Evolutionary conservation across 2,888 invertebrate genomes (phyloP).

Genomic region (Buathra laborator): DNA sequence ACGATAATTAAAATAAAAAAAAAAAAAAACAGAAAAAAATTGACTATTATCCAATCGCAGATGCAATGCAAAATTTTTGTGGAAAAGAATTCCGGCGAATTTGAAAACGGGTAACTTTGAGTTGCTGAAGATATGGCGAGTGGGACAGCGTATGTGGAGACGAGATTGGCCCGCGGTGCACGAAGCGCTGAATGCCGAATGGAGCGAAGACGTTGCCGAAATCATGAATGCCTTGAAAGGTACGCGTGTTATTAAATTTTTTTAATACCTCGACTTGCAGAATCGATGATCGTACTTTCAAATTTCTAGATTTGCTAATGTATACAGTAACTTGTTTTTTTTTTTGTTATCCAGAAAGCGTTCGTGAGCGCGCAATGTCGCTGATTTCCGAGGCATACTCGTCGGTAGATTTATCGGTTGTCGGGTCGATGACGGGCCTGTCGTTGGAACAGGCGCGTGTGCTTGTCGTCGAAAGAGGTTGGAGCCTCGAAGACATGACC

Average conservation of each 20-base stretch:
- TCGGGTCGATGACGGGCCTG: constrained; percentile 92
- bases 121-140: constrained; percentile 92
- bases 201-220: constrained; percentile 92
- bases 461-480: constrained; percentile 90
- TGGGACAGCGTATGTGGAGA: constrained; percentile 94
- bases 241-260: constrained; percentile 79
- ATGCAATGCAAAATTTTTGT: constrained; percentile 96
- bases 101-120: constrained; percentile 91
- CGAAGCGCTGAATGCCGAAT: constrained; percentile 90
- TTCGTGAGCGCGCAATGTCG: constrained; percentile 91
- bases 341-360: constrained; percentile 89
- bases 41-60: constrained; percentile 85
- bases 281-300: constrained; percentile 29
- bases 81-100: constrained; percentile 95
- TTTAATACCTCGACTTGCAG: constrained; percentile 14
- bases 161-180: constrained; percentile 94
- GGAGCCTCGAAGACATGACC: constrained; percentile 91
- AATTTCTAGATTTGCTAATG: constrained; percentile 27
- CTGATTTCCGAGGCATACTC: constrained; percentile 95
- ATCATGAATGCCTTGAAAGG: constrained; percentile 94
- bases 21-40: neutral
- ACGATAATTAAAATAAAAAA: no score
- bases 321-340: constrained; percentile 2
- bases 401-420: constrained; percentile 92
- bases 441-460: constrained; percentile 90